Conservation (phyloP, 2,888 invertebrate species). For the Cryptophagus acutangulus region DNA sequence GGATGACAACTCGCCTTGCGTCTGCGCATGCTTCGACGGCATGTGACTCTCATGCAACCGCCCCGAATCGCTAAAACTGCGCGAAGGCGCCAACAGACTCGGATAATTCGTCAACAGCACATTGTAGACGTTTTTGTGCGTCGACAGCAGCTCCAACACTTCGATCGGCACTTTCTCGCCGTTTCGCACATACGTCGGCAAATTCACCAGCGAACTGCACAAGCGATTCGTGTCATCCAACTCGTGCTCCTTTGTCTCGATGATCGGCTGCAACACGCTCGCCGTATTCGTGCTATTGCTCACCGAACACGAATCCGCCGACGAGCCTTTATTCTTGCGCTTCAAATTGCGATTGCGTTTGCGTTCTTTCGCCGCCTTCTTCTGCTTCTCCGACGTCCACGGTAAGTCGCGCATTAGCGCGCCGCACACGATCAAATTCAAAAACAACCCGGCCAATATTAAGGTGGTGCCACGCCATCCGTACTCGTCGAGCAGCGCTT, state of each 20-base stretch:
- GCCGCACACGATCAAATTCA: slow-evolving; percentile 78
- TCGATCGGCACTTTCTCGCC: slow-evolving; percentile 74
- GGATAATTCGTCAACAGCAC: slow-evolving; percentile 72
- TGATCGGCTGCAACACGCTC: slow-evolving; percentile 52
- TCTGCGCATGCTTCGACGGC: slow-evolving; percentile 38
- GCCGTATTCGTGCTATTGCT: slow-evolving; percentile 64
- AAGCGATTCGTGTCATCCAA: slow-evolving; percentile 49
- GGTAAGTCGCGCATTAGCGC: slow-evolving; percentile 73
- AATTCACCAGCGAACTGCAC: slow-evolving; percentile 75
- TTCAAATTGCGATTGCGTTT: slow-evolving; percentile 58
- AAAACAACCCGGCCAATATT: slow-evolving; percentile 74
- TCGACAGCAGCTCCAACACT: slow-evolving; percentile 67
- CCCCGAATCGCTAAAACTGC: slow-evolving; percentile 67
- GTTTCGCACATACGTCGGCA: slow-evolving; percentile 77
- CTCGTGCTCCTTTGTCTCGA: slow-evolving; percentile 42
- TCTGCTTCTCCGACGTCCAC: slow-evolving; percentile 60
- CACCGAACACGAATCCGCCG: slow-evolving; percentile 66
- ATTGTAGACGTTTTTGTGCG: slow-evolving; percentile 64
- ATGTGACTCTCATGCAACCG: slow-evolving; percentile 48
- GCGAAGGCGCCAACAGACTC: slow-evolving; percentile 63
- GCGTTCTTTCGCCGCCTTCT: slow-evolving; percentile 59
- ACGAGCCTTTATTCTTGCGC: slow-evolving; percentile 54
- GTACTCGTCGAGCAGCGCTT: slow-evolving; percentile 67
- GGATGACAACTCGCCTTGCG: slow-evolving; percentile 39
- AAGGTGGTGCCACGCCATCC: slow-evolving; percentile 80